Evolutionary conservation across 2,888 invertebrate species (phyloP).

Genomic region (Sceliomorpha sp.): DNA sequence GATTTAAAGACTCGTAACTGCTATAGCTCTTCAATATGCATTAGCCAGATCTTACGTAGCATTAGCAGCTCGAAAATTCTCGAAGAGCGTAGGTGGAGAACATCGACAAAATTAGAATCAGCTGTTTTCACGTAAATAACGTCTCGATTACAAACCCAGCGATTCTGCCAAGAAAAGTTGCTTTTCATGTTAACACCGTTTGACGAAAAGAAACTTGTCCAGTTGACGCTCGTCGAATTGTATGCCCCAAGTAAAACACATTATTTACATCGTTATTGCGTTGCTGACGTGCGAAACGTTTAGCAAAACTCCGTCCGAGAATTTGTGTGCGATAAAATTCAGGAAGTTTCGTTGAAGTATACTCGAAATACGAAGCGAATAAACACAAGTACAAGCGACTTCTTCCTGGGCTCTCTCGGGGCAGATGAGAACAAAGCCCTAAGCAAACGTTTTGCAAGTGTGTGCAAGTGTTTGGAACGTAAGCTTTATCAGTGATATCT

Average conservation of each 20-base stretch:
- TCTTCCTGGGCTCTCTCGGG: too few species aligned
- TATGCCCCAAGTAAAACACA: conserved; percentile 10
- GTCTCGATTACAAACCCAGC: conserved; percentile 29
- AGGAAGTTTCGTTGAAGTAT: too few species aligned
- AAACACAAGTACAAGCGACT: too few species aligned
- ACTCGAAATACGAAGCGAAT: too few species aligned
- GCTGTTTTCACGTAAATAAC: conserved; percentile 61
- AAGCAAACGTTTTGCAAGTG: too few species aligned
- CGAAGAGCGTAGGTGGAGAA: conserved; percentile 24
- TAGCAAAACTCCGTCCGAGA: too few species aligned
- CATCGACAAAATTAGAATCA: conserved; percentile 61
- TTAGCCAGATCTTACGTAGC: conserved; percentile 17
- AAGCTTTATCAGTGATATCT: conserved; percentile 21
- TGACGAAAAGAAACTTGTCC: conserved; percentile 20
- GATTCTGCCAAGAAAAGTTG: conserved; percentile 38
- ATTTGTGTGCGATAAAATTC: too few species aligned
- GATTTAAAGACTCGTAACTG: too few species aligned
- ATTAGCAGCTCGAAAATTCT: neutral
- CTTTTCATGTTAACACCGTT: conserved; percentile 24
- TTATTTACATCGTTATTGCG: too few species aligned
- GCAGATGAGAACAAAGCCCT: too few species aligned
- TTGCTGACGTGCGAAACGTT: too few species aligned
- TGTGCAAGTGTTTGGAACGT: too few species aligned
- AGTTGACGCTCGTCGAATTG: conserved; percentile 29
- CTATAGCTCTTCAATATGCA: conserved; percentile 20